Conservation (phyloP, 2,797 vertebrate species). For the Sebastes variabilis region DNA sequence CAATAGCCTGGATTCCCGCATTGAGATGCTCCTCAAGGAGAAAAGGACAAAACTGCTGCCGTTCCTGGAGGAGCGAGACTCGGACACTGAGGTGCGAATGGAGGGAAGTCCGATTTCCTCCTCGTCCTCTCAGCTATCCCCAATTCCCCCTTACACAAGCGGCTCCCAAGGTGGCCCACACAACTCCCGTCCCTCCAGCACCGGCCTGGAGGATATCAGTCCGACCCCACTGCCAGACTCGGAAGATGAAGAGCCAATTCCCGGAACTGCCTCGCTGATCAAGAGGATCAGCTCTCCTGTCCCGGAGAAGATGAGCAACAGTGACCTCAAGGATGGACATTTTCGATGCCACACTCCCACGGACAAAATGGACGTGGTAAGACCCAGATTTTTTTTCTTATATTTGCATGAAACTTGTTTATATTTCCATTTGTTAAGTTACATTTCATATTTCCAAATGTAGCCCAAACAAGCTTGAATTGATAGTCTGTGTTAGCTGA, state of each 20-base stretch:
- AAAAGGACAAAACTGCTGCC: slow-evolving; percentile 94
- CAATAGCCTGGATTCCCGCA: slow-evolving; percentile 96
- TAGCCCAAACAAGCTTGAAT: not conserved
- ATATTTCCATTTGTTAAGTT: not conserved
- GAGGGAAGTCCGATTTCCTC: slow-evolving; percentile 98
- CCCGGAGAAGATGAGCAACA: slow-evolving; percentile 78
- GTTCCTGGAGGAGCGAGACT: slow-evolving; percentile 93
- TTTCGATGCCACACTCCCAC: slow-evolving; percentile 84
- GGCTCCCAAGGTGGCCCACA: slow-evolving; percentile 84
- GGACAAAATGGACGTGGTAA: slow-evolving; percentile 93
- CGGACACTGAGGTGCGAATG: slow-evolving; percentile 93
- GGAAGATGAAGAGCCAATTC: slow-evolving; percentile 88
- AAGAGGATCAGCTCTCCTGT: slow-evolving; percentile 79
- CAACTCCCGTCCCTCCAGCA: slow-evolving; percentile 91
- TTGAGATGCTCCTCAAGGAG: slow-evolving; percentile 98
- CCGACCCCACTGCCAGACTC: slow-evolving; percentile 96
- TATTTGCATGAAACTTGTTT: not conserved
- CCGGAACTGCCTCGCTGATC: slow-evolving; percentile 78
- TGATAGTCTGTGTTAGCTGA: not conserved
- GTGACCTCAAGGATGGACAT: slow-evolving; percentile 83
- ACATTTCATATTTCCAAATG: not conserved
- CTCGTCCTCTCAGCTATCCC: slow-evolving; percentile 96
- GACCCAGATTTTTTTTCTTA: slow-evolving; percentile 16
- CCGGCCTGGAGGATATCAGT: slow-evolving; percentile 96
- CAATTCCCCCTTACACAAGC: slow-evolving; percentile 86